Evolutionary conservation across 2,113 vertebrate species (phyloP).

Genomic region (Raja brachyura): DNA sequence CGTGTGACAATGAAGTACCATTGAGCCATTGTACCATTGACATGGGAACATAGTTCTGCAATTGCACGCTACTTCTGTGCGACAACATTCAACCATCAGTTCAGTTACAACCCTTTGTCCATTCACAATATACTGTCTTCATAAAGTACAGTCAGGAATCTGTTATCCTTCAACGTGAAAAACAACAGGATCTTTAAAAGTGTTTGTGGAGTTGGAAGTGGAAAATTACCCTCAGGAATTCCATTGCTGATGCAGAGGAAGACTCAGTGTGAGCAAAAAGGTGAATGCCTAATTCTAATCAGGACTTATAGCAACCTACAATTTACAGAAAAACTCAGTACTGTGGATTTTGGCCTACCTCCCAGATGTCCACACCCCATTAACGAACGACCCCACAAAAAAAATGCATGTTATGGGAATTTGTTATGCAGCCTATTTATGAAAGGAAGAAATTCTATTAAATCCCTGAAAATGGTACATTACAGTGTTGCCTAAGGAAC

Average conservation of each 20-base stretch:
- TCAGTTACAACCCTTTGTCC: not conserved
- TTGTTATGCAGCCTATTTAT: conserved; percentile 38
- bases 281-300: conserved; percentile 4
- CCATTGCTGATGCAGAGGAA: not conserved
- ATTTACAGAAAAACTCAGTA: not conserved
- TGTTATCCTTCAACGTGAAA: not conserved
- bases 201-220: not conserved
- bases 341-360: not conserved
- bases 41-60: not conserved
- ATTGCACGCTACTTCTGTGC: not conserved
- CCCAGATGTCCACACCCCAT: not conserved
- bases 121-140: not conserved
- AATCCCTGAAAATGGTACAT: conserved; percentile 36
- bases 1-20: too few relatives aligned
- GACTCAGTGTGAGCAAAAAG: too few relatives aligned
- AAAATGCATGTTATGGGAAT: conserved; percentile 34
- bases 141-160: not conserved
- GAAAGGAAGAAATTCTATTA: conserved; percentile 37
- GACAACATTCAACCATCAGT: not conserved
- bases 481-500: conserved; percentile 36
- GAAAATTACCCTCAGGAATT: not conserved
- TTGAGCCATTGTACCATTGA: too few relatives aligned
- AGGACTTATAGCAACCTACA: not conserved
- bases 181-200: not conserved
- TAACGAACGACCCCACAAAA: not conserved